phyloP scores from a whole-genome alignment of 2,113 vertebrate species.

The Mormoops blainvillei region DNA sequence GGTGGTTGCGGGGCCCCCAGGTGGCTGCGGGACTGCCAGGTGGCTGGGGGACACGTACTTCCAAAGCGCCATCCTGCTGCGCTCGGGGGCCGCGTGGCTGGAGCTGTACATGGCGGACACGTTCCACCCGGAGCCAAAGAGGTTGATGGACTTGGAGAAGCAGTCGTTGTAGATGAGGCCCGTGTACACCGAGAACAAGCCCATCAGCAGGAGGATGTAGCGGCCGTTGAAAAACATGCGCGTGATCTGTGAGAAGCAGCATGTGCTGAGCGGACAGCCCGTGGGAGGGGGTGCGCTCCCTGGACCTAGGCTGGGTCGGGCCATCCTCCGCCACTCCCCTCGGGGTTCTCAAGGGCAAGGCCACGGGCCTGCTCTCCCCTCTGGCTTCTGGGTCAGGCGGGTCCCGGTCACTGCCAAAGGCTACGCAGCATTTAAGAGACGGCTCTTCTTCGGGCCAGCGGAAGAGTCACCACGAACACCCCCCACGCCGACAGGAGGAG shows the following conservation, averaged over 20 bases:
- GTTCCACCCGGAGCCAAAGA: constrained; percentile 95
- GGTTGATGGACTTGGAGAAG: constrained; percentile 95
- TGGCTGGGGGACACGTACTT: constrained; percentile 17
- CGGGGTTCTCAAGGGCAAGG: background rate
- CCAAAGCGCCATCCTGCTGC: background rate
- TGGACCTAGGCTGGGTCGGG: accelerated
- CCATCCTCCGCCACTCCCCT: accelerated
- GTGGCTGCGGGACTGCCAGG: accelerated
- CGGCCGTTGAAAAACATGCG: constrained; percentile 94
- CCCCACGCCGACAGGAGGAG: accelerated
- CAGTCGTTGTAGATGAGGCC: constrained; percentile 99
- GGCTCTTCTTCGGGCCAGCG: background rate
- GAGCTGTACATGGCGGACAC: constrained; percentile 86
- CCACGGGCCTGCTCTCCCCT: accelerated
- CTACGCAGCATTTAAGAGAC: background rate
- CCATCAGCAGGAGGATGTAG: constrained; percentile 97
- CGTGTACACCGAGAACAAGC: constrained; percentile 95
- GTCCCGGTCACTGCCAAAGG: accelerated
- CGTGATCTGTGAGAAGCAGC: constrained; percentile 83
- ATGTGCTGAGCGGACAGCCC: accelerated
- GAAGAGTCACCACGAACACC: background rate
- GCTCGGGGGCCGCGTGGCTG: background rate
- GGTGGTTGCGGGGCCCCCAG: accelerated
- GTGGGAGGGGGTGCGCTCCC: accelerated
- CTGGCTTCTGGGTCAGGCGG: accelerated